Base-by-base conservation (phyloP, 2,113 vertebrate genomes). In the Pygoscelis antarcticus region DNA sequence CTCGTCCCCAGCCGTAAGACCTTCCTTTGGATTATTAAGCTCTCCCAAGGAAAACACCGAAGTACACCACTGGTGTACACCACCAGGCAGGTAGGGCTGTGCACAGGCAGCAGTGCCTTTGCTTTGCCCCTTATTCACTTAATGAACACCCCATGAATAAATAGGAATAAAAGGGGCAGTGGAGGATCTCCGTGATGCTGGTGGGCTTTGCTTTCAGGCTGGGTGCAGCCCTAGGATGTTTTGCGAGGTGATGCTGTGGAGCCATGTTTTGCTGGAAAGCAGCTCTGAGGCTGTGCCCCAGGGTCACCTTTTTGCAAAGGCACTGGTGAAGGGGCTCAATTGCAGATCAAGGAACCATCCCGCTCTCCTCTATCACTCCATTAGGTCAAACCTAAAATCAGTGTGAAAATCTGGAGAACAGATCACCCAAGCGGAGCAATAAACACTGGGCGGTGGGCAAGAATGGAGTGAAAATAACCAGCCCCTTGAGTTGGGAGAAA, bases 261-360 rank as follows among this genome's bases (percentile, higher is more conserved):
- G 30, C 23, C 2, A 10, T 0, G 0, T 80, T 91, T 55, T 46
- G 8, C 32, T 55, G n/a, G 52, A 60, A 62, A 64, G 30, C 3
- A 21, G 27, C 18, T 62, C 26, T 0, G 0, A 82, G 34, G 9
- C 7, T 46, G 22, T 77, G 17, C 8, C 11, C 9, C 3, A 6
- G 3, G 4, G n/a, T 51, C 22, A 64, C 29, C 9, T 25, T 93
- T 71, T 79, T 44, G 21, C 13, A 21, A 34, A 32, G 9, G 0
- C 27, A 29, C 5, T 9, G 8, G 32, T 0, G 2, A 71, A 26
- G 1, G 8, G 7, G 3, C 14, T 90, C 36, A 34, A 2, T 0
- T 62, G 6, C 9, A 71, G 29, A 9, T 76, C 22, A 5, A 55
- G 25, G 16, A 71, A 32, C 42, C 11, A 12, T n/a, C 8, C 13